These are phyloP conservation scores for Elysia chlorotica DNA, from an alignment of 1,140 invertebrate genomes.

Conservation along the genomic window DNA sequence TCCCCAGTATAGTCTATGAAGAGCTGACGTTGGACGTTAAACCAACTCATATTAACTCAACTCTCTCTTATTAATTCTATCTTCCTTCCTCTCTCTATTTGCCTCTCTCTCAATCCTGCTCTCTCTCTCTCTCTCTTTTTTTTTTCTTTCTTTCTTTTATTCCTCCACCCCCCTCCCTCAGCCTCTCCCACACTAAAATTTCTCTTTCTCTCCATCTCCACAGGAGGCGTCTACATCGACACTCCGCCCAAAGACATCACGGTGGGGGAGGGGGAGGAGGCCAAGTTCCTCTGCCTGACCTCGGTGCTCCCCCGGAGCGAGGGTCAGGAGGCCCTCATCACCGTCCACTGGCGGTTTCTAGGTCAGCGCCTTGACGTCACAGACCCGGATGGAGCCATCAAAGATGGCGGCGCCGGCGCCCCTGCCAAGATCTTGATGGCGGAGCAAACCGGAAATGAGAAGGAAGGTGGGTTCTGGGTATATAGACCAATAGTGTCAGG, in stretches of 20 bases:
- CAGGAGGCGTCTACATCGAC: conserved; percentile 5
- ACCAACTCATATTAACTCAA: no score
- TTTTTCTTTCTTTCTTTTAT: not conserved
- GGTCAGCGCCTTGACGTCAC: conserved; percentile 1
- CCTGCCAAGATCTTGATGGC: no score
- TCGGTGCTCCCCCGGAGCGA: not conserved
- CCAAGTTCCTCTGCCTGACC: conserved; percentile 8
- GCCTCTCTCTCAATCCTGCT: not conserved
- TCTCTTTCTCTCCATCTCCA: not conserved
- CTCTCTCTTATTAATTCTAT: no score
- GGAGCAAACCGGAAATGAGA: no score
- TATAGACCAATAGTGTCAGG: no score
- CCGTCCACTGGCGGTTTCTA: conserved; percentile 2
- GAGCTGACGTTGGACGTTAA: no score
- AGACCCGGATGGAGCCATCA: conserved; percentile 3
- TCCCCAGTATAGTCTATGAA: no score
- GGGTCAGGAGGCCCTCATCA: not conserved
- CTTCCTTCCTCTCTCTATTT: not conserved
- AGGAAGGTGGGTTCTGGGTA: no score
- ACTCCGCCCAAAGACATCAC: not conserved
- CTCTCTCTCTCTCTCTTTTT: not conserved
- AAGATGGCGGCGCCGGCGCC: not conserved
- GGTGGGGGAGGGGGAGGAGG: conserved; percentile 7
- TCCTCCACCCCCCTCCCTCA: no score
- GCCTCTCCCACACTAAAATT: not conserved